Evolutionary conservation across 2,797 vertebrate species (phyloP), one percentile per base, ranked within the genome.

Genomic region (Varecia variegata): DNA sequence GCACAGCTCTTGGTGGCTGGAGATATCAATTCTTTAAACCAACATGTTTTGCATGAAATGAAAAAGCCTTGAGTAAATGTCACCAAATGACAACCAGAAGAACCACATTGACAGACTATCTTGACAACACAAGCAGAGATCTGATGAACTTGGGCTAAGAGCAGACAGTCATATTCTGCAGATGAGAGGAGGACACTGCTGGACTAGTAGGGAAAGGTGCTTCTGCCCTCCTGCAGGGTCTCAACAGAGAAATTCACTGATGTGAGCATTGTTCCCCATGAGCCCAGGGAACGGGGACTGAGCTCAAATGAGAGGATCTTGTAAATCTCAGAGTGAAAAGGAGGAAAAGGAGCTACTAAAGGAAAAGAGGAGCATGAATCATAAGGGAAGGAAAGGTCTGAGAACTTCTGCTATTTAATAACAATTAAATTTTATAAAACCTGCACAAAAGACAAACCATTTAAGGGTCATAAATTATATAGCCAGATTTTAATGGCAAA

Each of bases 391-490:
- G 30, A 54, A 74, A 94, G 40, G 9, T 45, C 45, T 77, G 90
- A 92, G 73, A 17, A 56, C 40, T 30, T 62, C 27, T 60, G 62
- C 17, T 60, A 40, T 81, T 97, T 93, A 96, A 83, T 97, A 80
- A 88, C 60, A 80, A 79, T 92, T 92, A 83, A 71, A 32, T 60
- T 83, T 77, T 40, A 56, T 82, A 82, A 96, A 77, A 47, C 50
- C 18, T 85, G 3, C 15, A 65, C 23, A 35, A 60, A 94, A 93
- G 71, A 88, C 68, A 96, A 86, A 67, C 45, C 38, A 60, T 87
- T 92, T 92, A 88, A 85, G 54, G 13, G 40, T 95, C 62, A 60
- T 86, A 92, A 88, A 88, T 88, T 95, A 82, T 94, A 81, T 76
- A 90, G 60, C 67, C 60, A 95, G 13, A 47, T 92, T 93, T 97